A percentile compares a stretch with the other conserved stretches of the same genome.
Conservation (phyloP, 2,888 invertebrate species). For the Acanthosepion esculentum region DNA sequence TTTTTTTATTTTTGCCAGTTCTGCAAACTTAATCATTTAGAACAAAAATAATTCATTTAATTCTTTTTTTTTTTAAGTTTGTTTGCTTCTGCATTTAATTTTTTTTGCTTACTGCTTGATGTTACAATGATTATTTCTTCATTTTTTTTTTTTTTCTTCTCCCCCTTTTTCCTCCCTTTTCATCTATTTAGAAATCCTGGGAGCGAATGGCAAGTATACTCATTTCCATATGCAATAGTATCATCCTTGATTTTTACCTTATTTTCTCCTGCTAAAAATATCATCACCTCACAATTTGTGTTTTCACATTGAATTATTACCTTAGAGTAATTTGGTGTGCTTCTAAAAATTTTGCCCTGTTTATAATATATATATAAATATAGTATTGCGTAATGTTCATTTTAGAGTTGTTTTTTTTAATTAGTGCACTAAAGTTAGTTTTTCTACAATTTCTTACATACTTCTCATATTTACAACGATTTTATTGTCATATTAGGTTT, state of each 20-base stretch:
- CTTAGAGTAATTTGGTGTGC: background rate
- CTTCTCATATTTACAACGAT: background rate
- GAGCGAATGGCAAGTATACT: background rate
- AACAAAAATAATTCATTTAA: too few relatives aligned
- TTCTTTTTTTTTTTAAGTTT: background rate
- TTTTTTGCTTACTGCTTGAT: background rate
- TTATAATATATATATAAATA: too few relatives aligned
- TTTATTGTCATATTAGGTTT: background rate
- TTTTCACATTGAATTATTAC: background rate
- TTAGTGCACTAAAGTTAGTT: too few relatives aligned
- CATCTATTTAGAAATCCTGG: background rate
- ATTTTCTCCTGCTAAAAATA: background rate
- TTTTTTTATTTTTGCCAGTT: too few relatives aligned
- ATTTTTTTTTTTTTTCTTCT: background rate
- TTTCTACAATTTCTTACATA: background rate
- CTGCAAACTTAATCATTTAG: too few relatives aligned
- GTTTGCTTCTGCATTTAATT: background rate
- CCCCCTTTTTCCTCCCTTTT: slow-evolving; percentile 8
- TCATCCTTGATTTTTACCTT: background rate
- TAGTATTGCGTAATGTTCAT: too few relatives aligned
- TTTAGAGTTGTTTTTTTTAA: too few relatives aligned
- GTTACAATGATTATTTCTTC: background rate
- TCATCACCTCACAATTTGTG: background rate
- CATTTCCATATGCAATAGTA: background rate
- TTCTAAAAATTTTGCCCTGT: background rate